Evolutionary conservation across 2,113 vertebrate species (phyloP), one percentile per base, ranked within the genome.

Genomic region (Zosterops pallidus): DNA sequence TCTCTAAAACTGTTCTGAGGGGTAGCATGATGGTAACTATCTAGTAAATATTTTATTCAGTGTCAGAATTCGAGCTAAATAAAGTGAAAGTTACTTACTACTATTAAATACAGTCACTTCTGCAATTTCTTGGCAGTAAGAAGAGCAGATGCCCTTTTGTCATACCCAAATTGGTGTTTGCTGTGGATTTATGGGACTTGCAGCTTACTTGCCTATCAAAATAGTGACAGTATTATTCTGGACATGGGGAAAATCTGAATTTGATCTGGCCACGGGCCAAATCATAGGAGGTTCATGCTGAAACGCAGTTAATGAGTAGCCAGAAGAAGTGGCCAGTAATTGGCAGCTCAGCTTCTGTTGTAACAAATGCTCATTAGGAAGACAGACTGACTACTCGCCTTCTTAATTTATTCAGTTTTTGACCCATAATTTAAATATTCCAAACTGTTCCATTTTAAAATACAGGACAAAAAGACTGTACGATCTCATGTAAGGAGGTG

Each of bases 131-230:
- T 81, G 64, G 55, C 79, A 89, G 42, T 37, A 67, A 70, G 83
- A 92, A 86, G 35, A 86, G 76, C 56, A 92, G 83, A 93, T 90
- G 72, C 80, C 76, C 80, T 95, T 96, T 95, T 64, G 72, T 86
- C 64, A 50, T 44, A 24, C 35, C 35, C 80, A 78, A 78, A 86
- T 92, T 83, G 76, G 68, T 14, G 71, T 88, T 94, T 89, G 76
- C 86, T 83, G 14, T 42, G 65, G 68, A 47, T 83, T 62, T n/a
- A 83, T 3, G 19, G 67, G 83, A 89, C 69, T 92, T 86, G 33
- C 23, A 59, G 59, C 60, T 93, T 78, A 63, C 88, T 81, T 81
- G 80, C 56, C 60, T 78, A 81, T 78, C 68, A 81, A 83, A 89
- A 86, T 9, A 90, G 39, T 55, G 71, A 92, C 64, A 67, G 19